Evolutionary conservation across 2,888 invertebrate genomes (phyloP).

Genomic region (Lobophora halterata): DNA sequence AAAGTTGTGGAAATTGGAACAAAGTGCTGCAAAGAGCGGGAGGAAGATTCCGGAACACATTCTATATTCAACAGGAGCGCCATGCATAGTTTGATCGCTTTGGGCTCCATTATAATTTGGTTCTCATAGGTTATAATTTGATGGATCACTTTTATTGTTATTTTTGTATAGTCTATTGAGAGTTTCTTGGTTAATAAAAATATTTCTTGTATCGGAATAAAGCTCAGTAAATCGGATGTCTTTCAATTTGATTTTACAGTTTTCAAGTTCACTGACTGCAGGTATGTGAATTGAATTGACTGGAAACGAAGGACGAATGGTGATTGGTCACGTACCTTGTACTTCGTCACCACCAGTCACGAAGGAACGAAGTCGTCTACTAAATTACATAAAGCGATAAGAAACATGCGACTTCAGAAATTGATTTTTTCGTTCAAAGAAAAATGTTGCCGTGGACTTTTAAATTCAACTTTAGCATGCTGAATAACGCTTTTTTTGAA

Average conservation of each 20-base stretch:
- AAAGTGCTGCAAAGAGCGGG: slow-evolving; percentile 85
- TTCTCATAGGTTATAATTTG: slow-evolving; percentile 49
- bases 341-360: slow-evolving; percentile 31
- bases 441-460: slow-evolving; percentile 2
- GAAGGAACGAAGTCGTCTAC: slow-evolving; percentile 12
- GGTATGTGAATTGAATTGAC: neutral
- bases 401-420: slow-evolving; percentile 36
- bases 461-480: slow-evolving; percentile 6
- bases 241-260: slow-evolving; percentile 13
- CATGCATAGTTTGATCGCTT: slow-evolving; percentile 46
- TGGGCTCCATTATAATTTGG: slow-evolving; percentile 50
- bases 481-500: neutral
- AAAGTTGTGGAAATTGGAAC: slow-evolving; percentile 86
- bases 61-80: slow-evolving; percentile 43
- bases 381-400: slow-evolving; percentile 24
- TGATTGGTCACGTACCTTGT: slow-evolving; percentile 34
- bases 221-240: slow-evolving; percentile 31
- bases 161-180: slow-evolving; percentile 72
- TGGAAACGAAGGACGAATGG: slow-evolving; percentile 19
- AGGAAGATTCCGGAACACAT: slow-evolving; percentile 61
- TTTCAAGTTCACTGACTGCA: too few species aligned
- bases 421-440: slow-evolving; percentile 28
- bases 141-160: slow-evolving; percentile 49
- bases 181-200: slow-evolving; percentile 55
- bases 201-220: slow-evolving; percentile 48